Evolutionary conservation across 2,888 invertebrate genomes (phyloP), one percentile per base, ranked within the genome.

Genomic region (Chrysodeixis includens): DNA sequence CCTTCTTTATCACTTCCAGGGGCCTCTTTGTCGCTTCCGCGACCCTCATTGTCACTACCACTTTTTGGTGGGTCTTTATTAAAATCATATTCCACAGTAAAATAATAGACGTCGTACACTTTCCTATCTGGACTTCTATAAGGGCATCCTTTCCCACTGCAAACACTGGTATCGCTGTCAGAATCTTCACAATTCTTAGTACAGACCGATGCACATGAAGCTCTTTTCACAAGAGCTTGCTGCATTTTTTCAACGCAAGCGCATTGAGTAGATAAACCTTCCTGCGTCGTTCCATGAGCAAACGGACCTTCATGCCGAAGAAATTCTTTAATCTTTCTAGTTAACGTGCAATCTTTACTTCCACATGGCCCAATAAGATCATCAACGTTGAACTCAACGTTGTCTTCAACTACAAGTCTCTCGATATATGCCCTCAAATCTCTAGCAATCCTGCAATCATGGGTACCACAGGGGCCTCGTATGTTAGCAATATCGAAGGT

Each of bases 381-480:
- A 22, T 90, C 82, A 2, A 95, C 81, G 70, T 88, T 81, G 49
- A 95, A 85, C 79, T 88, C 90, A 73, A 83, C 78, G 46, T 90
- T 85, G 65, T 95, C 94, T 86, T 95, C 94, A 26, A 89, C 90
- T 9, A 93, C 88, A 2, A 94, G 85, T 56, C 88, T 90, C 85
- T 93, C 92, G 40, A 95, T 91, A 68, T 93, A 95, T 20, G 88
- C 88, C 76, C 92, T 86, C 68, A 95, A 83, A 63, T 91, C 88
- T 84, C 93, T 90, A 12, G 94, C 94, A 78, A 95, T 90, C 83
- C 87, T 90, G 61, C 95, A 95, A 65, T 94, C 93, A n/a, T 87
- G 79, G 81, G 82, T 90, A 8, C 94, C 94, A 65, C 95, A 95
- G 46, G 93, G 94, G 1, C 95, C 95, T 86, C 92, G 87, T 70